Conservation (phyloP, 2,113 vertebrate genomes). For the Alectura lathami region DNA sequence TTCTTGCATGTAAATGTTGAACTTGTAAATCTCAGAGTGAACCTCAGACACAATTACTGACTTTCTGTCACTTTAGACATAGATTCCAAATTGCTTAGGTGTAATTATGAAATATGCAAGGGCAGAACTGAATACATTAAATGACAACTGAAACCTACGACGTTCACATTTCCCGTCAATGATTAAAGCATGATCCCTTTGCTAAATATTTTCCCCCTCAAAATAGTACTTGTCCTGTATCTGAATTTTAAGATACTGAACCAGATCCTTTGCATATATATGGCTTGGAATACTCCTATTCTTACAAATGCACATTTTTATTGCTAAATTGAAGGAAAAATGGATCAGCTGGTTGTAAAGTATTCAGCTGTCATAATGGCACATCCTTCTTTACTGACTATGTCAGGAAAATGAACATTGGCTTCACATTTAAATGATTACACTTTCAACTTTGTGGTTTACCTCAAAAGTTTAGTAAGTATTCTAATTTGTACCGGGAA, state of each 20-base stretch:
- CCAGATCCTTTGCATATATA: background rate
- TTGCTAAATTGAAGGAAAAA: background rate
- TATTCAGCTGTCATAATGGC: background rate
- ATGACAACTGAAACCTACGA: slow-evolving; percentile 40
- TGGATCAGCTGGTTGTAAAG: background rate
- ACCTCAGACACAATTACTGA: slow-evolving; percentile 47
- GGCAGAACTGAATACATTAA: slow-evolving; percentile 46
- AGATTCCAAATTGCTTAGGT: slow-evolving; percentile 61
- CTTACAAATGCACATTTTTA: background rate
- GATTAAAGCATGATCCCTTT: slow-evolving; percentile 45
- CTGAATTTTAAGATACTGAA: slow-evolving; percentile 10
- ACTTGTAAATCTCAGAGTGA: slow-evolving; percentile 48
- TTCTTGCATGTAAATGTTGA: slow-evolving; percentile 53
- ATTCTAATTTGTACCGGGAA: background rate
- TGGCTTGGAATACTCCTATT: background rate
- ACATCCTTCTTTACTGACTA: background rate
- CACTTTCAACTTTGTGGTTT: background rate
- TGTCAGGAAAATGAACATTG: background rate
- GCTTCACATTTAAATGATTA: background rate
- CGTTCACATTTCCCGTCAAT: slow-evolving; percentile 48
- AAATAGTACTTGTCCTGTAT: background rate
- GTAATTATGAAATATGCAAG: slow-evolving; percentile 65
- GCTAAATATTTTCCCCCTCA: background rate
- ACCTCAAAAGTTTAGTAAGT: background rate
- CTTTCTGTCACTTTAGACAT: slow-evolving; percentile 62